A percentile compares a stretch with the other conserved stretches of the same genome.
Evolutionary conservation across 2,113 vertebrate species (phyloP).

Genomic region (Laticauda colubrina): DNA sequence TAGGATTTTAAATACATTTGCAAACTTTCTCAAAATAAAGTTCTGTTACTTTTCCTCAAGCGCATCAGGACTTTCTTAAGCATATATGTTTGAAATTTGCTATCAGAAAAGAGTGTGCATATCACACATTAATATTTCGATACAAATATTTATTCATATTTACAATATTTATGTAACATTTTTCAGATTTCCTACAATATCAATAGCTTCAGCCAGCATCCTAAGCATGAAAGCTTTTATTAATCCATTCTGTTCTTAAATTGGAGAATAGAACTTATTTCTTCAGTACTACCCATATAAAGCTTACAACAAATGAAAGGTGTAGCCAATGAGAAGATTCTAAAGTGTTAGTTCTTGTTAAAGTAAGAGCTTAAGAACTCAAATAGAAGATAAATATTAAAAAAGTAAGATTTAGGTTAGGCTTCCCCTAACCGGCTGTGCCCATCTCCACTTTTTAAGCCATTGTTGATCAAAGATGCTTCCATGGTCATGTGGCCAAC

Average conservation of each 20-base stretch:
- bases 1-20: slow-evolving; percentile 5
- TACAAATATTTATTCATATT: neutral
- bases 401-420: neutral
- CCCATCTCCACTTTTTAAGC: neutral
- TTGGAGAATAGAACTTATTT: slow-evolving; percentile 29
- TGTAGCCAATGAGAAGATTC: slow-evolving; percentile 49
- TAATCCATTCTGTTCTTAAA: neutral
- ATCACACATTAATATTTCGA: neutral
- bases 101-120: neutral
- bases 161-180: neutral
- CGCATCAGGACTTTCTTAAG: neutral
- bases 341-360: slow-evolving; percentile 69
- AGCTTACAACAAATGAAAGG: slow-evolving; percentile 46
- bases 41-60: neutral
- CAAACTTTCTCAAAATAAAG: neutral
- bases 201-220: neutral
- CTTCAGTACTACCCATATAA: slow-evolving; percentile 37
- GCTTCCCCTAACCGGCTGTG: neutral
- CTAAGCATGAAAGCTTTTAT: neutral
- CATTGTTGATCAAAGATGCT: neutral
- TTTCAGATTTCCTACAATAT: neutral
- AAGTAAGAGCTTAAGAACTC: slow-evolving; percentile 66
- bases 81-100: neutral
- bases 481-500: neutral
- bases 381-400: neutral